Base-by-base conservation (phyloP, 2,888 invertebrate genomes). In the Lasioglossum zephyrum region DNA sequence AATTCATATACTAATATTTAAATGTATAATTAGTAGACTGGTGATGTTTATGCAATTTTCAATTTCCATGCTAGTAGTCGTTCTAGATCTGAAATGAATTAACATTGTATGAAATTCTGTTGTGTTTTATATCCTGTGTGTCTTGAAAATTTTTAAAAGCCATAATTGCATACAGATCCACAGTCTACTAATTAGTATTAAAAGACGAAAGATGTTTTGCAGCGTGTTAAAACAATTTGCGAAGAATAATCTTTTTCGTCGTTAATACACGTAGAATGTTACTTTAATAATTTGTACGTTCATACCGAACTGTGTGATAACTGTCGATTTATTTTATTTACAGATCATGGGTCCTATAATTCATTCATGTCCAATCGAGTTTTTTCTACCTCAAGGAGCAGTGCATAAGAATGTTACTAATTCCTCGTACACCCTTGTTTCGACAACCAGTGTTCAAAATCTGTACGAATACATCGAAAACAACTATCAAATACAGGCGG, bases 271-370 rank as follows among this genome's bases (percentile, higher is more conserved):
- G 6, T 39, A 39, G 8, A 39, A 39, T 26, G 1, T 41, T 77
- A 47, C n/a, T 1, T 47, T 22, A 63, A 63, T 31, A 5, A 63
- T 63, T 26, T 31, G 31, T 31, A 13, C 4, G 2, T 16, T 31
- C 2, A 31, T 63, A 36, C 1, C 8, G 16, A 18, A 31, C 31
- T 63, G 16, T 31, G 16, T 31, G 1, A 2, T 63, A 63, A 63
- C 31, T 26, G 4, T 63, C 18, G 13, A 31, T 2, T 94, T 93
- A 88, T n/a, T 63, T 31, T 16, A 69, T 73, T 93, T 94, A 75
- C 92, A 96, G 95, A 95, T 94, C 92, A 96, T 96, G 96, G 95
- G 96, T 93, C 95, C 95, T 92, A 94, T 94, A 86, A 93, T 94
- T 89, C 90, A 93, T 84, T 94, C 95, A 86, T 96, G 96, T 92